A percentile compares a stretch with the other conserved stretches of the same genome.
Conservation (phyloP, 1,140 invertebrate genomes). For the Phymorhynchus buccinoides region DNA sequence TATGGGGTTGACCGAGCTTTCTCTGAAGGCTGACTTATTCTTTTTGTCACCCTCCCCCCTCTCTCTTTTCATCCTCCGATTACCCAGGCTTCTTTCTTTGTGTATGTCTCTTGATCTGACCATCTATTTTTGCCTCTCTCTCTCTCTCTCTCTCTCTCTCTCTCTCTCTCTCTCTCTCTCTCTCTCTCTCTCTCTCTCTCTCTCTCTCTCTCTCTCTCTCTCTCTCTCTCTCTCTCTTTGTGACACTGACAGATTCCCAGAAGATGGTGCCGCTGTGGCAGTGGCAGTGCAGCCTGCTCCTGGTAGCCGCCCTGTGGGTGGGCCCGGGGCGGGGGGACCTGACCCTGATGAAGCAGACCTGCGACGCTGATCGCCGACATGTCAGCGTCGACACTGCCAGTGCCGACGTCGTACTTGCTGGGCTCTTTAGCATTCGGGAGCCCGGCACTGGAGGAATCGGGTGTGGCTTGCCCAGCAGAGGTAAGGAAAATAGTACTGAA, state of each 20-base stretch:
- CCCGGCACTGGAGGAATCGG: constrained; percentile 41
- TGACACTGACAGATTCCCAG: neutral
- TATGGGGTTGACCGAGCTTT: no score
- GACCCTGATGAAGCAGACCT: constrained; percentile 41
- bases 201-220: neutral
- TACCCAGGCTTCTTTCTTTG: no score
- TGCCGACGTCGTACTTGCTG: constrained; percentile 51
- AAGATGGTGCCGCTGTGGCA: no score
- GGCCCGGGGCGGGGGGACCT: constrained; percentile 33
- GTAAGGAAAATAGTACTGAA: no score
- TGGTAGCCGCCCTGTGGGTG: constrained; percentile 30
- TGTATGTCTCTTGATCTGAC: no score
- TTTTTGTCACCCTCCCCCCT: no score
- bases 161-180: no score
- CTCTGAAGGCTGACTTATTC: no score
- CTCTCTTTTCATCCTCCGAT: no score
- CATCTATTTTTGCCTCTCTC: no score
- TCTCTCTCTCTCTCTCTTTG: neutral
- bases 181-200: neutral
- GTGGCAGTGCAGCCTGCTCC: constrained; percentile 13
- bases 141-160: no score
- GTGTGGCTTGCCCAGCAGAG: constrained; percentile 51
- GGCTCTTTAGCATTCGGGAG: constrained; percentile 44
- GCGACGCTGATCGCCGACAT: constrained; percentile 35
- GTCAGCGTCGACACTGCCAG: constrained; percentile 35